Conservation (phyloP, 2,113 vertebrate species). For the Mugil cephalus region DNA sequence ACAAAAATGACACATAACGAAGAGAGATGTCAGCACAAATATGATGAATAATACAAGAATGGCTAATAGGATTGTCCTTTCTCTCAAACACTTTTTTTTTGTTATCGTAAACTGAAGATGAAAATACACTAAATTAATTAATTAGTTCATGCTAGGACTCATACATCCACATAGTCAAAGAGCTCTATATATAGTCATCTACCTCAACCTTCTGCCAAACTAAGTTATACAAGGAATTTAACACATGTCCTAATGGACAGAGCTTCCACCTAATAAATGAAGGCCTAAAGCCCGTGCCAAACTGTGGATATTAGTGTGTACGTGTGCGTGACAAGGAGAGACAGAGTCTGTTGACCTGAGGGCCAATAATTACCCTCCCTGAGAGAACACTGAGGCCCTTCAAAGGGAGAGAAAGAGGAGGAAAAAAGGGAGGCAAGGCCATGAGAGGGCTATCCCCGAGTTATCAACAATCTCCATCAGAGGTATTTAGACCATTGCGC, state of each 20-base stretch:
- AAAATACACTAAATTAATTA: too few relatives aligned
- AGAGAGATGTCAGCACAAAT: background rate
- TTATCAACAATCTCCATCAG: constrained; percentile 57
- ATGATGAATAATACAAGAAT: background rate
- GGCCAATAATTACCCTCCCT: constrained; percentile 15
- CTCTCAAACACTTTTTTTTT: background rate
- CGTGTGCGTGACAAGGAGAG: constrained; percentile 27
- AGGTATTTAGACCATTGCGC: constrained; percentile 43
- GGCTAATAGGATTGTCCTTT: background rate
- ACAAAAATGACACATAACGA: background rate
- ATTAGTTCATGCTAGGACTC: constrained; percentile 32
- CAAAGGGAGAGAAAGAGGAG: constrained; percentile 3
- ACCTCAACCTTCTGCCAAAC: constrained; percentile 49
- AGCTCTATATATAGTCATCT: constrained; percentile 56
- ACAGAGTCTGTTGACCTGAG: constrained; percentile 24
- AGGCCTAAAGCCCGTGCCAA: constrained; percentile 35
- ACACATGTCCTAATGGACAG: constrained; percentile 58
- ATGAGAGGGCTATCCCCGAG: constrained; percentile 39
- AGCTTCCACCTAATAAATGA: constrained; percentile 50
- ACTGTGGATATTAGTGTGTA: constrained; percentile 20
- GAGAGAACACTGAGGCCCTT: constrained; percentile 41
- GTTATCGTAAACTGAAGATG: too few relatives aligned
- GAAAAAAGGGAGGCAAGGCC: constrained; percentile 8
- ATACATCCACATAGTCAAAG: constrained; percentile 8
- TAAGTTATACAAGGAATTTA: constrained; percentile 62